Base-by-base conservation (phyloP, 2,888 invertebrate genomes). In the Mythimna vitellina region DNA sequence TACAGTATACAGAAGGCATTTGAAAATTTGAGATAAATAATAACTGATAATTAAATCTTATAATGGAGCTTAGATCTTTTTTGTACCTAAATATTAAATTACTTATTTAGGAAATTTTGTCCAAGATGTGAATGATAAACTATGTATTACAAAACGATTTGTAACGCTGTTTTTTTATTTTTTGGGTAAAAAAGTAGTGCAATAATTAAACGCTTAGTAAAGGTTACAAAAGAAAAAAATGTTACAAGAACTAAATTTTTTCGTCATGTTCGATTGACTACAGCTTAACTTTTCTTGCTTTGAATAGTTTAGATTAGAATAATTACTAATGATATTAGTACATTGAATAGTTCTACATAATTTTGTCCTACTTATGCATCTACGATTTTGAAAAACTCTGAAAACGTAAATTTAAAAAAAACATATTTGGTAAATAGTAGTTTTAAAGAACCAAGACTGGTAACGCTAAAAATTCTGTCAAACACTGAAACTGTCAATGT, bases 401-500 rank as follows among this genome's bases (percentile, higher is more conserved):
- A 35, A 35, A 35, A 35, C 1, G 9, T 9, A 14, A 42, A 42
- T 42, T 4, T 12, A 14, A 46, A 46, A 46, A 20, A 17, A 0
- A 20, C 42, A 6, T 12, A 29, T 29, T 20, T 8, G 5, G 1
- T 22, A 46, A 35, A 29, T 53, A 17, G 62, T 64, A 65, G 35
- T 12, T 64, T 46, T 56, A 0, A 20, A n/a, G 1, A 25, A 0
- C n/a, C 5, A 8, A 60, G 1, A 60, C 12, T 46, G 58, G 67
- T 20, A 78, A 42, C 67, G 54, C 65, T 49, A 32, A 20, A 49
- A 61, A 58, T 9, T 7, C 61, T 64, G 70, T 69, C 81, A 64
- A 65, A 49, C 49, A 20, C 20, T 32, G 7, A 1, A 53, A 49
- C 68, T 82, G 75, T 82, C 79, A 81, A 60, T 72, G 68, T 71